phyloP scores from a whole-genome alignment of 64 coral and sea anemone species.

The Platygyra sinensis region DNA sequence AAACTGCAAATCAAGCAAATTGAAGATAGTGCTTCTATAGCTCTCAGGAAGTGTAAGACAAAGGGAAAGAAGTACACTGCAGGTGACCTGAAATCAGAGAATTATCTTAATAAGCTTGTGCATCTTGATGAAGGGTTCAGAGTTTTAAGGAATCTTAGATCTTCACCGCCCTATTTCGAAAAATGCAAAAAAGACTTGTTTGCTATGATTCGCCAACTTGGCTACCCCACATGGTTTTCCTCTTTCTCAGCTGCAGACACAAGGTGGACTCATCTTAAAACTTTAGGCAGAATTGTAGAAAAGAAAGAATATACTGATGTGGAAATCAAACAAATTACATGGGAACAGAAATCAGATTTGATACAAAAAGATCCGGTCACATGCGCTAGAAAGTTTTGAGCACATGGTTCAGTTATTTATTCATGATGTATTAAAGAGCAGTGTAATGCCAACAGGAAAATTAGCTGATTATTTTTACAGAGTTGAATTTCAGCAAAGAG shows the following conservation, averaged over 20 bases:
- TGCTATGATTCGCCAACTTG: slow-evolving; percentile 59
- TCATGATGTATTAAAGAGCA: slow-evolving; percentile 16
- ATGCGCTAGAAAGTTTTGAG: slow-evolving; percentile 50
- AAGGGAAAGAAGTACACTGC: slow-evolving; percentile 58
- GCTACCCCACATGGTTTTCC: slow-evolving; percentile 70
- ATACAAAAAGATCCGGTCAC: slow-evolving; percentile 45
- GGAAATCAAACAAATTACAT: neutral
- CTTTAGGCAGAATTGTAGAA: slow-evolving; percentile 38
- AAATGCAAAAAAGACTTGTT: slow-evolving; percentile 67
- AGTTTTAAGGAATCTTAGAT: slow-evolving; percentile 56
- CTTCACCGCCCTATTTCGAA: slow-evolving; percentile 57
- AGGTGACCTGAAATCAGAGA: slow-evolving; percentile 35
- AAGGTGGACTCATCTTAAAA: slow-evolving; percentile 61
- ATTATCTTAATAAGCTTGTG: slow-evolving; percentile 56
- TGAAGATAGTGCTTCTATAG: slow-evolving; percentile 28
- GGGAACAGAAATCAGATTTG: slow-evolving; percentile 25
- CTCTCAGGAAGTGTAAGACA: slow-evolving; percentile 64
- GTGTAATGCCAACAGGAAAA: slow-evolving; percentile 12
- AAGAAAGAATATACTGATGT: slow-evolving; percentile 25
- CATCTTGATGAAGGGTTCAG: slow-evolving; percentile 59
- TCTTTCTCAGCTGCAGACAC: slow-evolving; percentile 77
- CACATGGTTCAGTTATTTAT: slow-evolving; percentile 51
- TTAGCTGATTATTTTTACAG: slow-evolving; percentile 32
- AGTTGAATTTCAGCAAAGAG: slow-evolving; percentile 33
- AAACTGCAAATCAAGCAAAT: slow-evolving; percentile 58